A percentile compares a stretch with the other conserved stretches of the same genome.
Conservation (phyloP, 64 coral and sea anemone species). For the Acropora tenuis region DNA sequence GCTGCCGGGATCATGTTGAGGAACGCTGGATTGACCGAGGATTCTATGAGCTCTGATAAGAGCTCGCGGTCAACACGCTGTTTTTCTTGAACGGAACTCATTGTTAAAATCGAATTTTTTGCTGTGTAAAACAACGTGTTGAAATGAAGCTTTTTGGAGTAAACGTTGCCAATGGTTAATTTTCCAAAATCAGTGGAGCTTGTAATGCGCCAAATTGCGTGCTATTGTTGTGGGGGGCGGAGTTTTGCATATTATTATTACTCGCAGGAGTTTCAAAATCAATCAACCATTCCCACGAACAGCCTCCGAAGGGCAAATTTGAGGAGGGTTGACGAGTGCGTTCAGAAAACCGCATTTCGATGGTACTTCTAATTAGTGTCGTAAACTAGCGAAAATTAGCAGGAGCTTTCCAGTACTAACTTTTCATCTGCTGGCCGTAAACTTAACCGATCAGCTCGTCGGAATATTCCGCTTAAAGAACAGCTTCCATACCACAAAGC, state of each 20-base stretch:
- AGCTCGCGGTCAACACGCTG: not conserved
- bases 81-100: conserved; percentile 6
- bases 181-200: conserved; percentile 4
- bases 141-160: conserved; percentile 14
- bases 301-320: conserved; percentile 9
- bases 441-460: not conserved
- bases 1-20: too few relatives aligned
- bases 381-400: not conserved
- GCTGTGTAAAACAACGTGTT: conserved; percentile 4
- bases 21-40: not conserved
- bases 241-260: conserved; percentile 19
- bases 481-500: not conserved
- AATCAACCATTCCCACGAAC: not conserved
- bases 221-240: not conserved
- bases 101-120: conserved; percentile 15
- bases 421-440: conserved; percentile 13
- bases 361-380: not conserved
- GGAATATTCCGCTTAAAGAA: not conserved
- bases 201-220: not conserved
- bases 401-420: not conserved
- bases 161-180: not conserved
- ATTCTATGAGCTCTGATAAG: not conserved
- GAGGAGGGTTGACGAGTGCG: not conserved
- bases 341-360: conserved; percentile 10
- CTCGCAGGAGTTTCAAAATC: conserved; percentile 11